Evolutionary conservation across 2,888 invertebrate genomes (phyloP), one percentile per base, ranked within the genome.

Genomic region (Pheosia gnoma): DNA sequence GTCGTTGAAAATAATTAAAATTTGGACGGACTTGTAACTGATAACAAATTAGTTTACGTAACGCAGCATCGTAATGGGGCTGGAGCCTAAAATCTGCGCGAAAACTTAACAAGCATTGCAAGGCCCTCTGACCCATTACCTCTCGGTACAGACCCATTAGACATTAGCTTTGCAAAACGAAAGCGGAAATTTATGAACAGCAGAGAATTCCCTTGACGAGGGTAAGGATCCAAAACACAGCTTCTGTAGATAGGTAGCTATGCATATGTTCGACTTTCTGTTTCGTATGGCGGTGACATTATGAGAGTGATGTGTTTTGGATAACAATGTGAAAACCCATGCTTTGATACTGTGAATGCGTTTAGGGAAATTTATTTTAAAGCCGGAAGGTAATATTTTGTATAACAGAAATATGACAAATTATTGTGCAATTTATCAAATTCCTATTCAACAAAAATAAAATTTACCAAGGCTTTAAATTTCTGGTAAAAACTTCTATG

Each of bases 141-240:
- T 47, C 61, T 60, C 67, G 63, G 51, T 67, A 51, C 58, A 65
- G 61, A 69, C 53, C 60, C 60, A 63, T 51, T 10, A 49, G 37
- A 41, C 47, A 47, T 61, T 37, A n/a, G 58, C 66, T 78, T 79
- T 78, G 72, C 75, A 59, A 61, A 74, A 76, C 80, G 78, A 80
- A 81, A 73, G 78, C 70, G 75, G 63, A 66, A 83, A 86, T 85
- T 82, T 88, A 84, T 86, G 82, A 85, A 81, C 81, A 81, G 76
- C 77, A 71, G 77, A 77, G 81, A 81, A 82, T 83, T 84, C 73
- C 75, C 60, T 71, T 89, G 88, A 89, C 88, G 77, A 86, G 89
- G 89, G 89, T 89, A 66, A 69, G 67, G 70, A 74, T 65, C 67
- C 70, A 71, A 73, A 51, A 51, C 47, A 47, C n/a, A 47, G n/a